A percentile compares a stretch with the other conserved stretches of the same genome.
Conservation (phyloP, 2,113 vertebrate species). For the Cathartes aura region DNA sequence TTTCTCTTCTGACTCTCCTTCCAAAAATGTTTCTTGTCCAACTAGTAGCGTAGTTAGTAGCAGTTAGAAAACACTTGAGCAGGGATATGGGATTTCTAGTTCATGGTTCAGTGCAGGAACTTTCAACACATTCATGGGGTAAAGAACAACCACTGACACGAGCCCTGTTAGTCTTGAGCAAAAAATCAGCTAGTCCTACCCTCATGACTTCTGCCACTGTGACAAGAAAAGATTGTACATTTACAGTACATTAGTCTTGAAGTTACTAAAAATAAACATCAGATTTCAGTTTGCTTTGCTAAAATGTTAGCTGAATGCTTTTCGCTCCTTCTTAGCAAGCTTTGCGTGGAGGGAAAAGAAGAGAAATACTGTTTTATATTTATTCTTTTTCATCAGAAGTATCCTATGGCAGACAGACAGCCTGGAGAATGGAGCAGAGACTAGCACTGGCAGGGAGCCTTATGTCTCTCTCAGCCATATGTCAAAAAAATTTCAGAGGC, state of each 20-base stretch:
- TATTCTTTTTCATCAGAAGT: neutral
- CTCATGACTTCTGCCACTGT: neutral
- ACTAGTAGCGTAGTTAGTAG: neutral
- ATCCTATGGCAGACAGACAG: neutral
- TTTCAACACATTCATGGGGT: neutral
- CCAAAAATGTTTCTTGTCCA: neutral
- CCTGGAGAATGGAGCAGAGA: neutral
- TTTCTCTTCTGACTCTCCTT: neutral
- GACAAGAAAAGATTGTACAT: neutral
- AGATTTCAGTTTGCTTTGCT: neutral
- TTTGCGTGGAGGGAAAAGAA: neutral
- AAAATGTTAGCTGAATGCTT: slow-evolving; percentile 2
- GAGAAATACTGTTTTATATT: neutral
- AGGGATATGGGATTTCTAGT: neutral
- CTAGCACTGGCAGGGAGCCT: neutral
- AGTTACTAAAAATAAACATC: neutral
- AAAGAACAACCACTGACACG: neutral
- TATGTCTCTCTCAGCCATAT: neutral
- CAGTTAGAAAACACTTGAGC: neutral
- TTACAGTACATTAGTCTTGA: neutral
- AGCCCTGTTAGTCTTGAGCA: neutral
- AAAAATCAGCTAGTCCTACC: neutral
- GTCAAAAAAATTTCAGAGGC: neutral
- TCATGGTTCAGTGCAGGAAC: neutral
- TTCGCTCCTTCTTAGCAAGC: neutral